Percentiles rank a stretch among this genome's conserved stretches.
phyloP scores from a whole-genome alignment of 2,888 invertebrate genomes.

The Tenthredo livida region DNA sequence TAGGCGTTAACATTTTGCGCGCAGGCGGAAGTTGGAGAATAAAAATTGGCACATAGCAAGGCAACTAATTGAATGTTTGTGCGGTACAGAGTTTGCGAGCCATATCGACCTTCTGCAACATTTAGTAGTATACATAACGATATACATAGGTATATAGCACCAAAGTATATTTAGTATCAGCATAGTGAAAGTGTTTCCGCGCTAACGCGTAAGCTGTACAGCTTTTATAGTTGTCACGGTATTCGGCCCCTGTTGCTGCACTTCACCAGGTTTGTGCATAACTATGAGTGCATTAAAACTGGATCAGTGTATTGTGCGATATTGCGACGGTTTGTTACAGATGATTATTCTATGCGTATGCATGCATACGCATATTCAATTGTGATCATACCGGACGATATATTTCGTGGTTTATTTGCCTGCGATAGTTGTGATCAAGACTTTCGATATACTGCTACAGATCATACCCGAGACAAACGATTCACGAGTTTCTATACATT shows the following conservation, averaged over 20 bases:
- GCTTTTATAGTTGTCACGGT: constrained; percentile 18
- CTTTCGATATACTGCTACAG: constrained; percentile 13
- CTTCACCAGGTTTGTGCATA: neutral
- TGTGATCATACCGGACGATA: neutral
- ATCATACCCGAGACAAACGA: constrained; percentile 6
- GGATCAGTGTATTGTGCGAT: neutral
- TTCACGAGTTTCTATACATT: constrained; percentile 22
- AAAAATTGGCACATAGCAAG: neutral
- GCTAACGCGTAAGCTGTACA: constrained; percentile 28
- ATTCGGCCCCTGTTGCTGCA: constrained; percentile 18
- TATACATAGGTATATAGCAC: neutral
- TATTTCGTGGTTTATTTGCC: neutral
- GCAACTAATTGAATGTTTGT: neutral
- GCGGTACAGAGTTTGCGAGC: neutral
- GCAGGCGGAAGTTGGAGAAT: neutral
- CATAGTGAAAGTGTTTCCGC: constrained; percentile 49
- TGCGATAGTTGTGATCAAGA: neutral
- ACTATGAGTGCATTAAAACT: neutral
- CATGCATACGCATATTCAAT: neutral
- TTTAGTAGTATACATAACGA: neutral
- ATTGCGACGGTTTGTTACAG: neutral
- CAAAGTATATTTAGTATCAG: constrained; percentile 42
- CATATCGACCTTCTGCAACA: constrained; percentile 39
- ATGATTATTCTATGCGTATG: neutral
- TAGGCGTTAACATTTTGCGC: neutral